Evolutionary conservation across 2,797 vertebrate genomes (phyloP), one percentile per base, ranked within the genome.

Genomic region (Cheirogaleus major): DNA sequence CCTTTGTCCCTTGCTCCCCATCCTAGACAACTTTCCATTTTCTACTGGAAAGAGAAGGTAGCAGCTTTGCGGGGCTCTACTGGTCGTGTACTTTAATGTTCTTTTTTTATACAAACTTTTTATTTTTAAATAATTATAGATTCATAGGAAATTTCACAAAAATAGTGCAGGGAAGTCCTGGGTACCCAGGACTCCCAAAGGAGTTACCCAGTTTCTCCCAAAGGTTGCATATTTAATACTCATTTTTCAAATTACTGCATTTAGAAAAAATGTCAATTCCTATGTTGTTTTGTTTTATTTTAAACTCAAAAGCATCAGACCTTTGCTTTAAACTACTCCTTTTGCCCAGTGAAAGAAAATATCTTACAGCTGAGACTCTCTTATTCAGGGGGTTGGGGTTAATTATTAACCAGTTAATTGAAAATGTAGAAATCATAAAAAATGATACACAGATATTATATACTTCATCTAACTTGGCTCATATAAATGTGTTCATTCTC

Each of bases 91-190:
- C 27, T 91, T 79, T 48, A 65, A 52, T 25, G 14, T n/a, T 50
- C n/a, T n/a, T n/a, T 65, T 65, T 65, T 87, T 91, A 45, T 7
- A 89, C 52, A 55, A 52, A 18, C 5, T 17, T 85, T 69, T 95
- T 73, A 43, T 57, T 89, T 81, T 38, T 0, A 95, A 92, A 76
- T 90, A 83, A 80, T 93, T 88, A 61, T 30, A 69, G 32, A 79
- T 27, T 91, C 70, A 87, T 23, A 82, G 59, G 23, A 75, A 85
- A 61, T 65, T 85, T 23, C 30, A 91, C 78, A 92, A 73, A 95
- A 67, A 35, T 11, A 6, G 23, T 61, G 57, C 15, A 57, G 52
- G 25, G n/a, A 75, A 78, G 57, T 67, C 79, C 67, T 27, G 32
- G 22, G 43, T 55, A 32, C 5, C 2, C 11, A n/a, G n/a, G n/a